phyloP scores from a whole-genome alignment of 2,113 vertebrate genomes.

The Pseudorectes ferrugineus region DNA sequence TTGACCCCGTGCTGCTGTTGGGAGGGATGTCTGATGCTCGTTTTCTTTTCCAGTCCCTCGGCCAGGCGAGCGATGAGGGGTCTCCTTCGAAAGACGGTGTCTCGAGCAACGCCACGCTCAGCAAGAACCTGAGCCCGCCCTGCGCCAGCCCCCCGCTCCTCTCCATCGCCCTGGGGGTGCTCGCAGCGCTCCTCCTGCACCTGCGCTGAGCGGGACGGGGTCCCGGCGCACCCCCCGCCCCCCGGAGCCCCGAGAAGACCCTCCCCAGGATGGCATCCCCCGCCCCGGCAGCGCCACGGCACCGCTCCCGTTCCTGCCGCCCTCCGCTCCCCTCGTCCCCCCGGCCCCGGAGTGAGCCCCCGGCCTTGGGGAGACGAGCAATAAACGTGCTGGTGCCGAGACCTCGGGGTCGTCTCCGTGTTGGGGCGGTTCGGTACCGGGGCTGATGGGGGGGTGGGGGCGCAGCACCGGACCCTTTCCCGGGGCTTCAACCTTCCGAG shows the following conservation, averaged over 20 bases:
- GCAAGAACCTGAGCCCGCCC: accelerated
- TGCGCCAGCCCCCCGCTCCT: background rate
- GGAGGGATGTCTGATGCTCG: accelerated
- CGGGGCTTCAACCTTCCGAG: background rate
- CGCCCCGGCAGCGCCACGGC: background rate
- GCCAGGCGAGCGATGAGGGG: accelerated
- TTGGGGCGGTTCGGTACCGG: background rate
- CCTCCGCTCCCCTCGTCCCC: too few relatives aligned
- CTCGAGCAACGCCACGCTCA: accelerated
- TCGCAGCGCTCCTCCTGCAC: background rate
- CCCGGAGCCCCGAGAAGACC: accelerated
- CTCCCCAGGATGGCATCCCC: background rate
- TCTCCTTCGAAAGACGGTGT: accelerated
- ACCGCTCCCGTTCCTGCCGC: background rate
- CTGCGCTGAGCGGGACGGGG: background rate
- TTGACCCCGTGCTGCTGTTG: accelerated
- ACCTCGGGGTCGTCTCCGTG: background rate
- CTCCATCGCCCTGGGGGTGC: background rate
- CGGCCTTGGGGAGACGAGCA: background rate
- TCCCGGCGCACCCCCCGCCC: background rate
- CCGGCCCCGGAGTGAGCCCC: accelerated
- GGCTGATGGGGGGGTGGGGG: accelerated
- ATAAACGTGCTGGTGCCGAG: background rate
- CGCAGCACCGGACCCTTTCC: accelerated
- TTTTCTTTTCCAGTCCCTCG: background rate